Evolutionary conservation across 2,113 vertebrate species (phyloP), one percentile per base, ranked within the genome.

Genomic region (Pantherophis guttatus): DNA sequence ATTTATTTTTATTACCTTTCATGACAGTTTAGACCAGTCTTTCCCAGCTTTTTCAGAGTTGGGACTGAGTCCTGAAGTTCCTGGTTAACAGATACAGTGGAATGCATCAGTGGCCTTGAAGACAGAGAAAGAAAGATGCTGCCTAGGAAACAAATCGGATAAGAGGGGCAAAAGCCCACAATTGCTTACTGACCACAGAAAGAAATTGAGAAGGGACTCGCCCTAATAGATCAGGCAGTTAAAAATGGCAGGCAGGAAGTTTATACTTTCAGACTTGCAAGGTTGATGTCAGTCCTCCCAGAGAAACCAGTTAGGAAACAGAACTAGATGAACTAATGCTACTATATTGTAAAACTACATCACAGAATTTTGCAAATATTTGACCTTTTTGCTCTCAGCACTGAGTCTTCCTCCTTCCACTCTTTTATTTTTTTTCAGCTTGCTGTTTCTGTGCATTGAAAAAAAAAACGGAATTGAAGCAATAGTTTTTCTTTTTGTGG

Each of bases 381-480:
- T 93, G 87, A 95, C 53, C 70, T 89, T 92, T 81, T 10, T 65
- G 8, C 0, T 33, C 3, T 92, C 96, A 96, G 95, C n/a, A 92
- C n/a, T 21, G 21, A 33, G 0, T 29, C 7, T 23, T 12, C 33
- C 62, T 90, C 23, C 29, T 33, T 88, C 50, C 48, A 29, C 91
- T 87, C 89, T n/a, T 21, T 70, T 50, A 91, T 92, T 57, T 58
- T 92, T 57, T 87, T 44, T 8, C 85, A 88, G 39, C 10, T n/a
- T 90, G 58, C n/a, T 70, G 6, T 86, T 62, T 89, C 24, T 44
- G 50, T 54, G 10, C 39, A 86, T 87, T 59, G 58, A n/a, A 5
- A 19, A 21, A 50, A 21, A 24, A 24, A 90, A 86, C 2, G 9
- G 24, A 53, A 44, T 44, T 29, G 95, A 57, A 8, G 1, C 91